A percentile compares a stretch with the other conserved stretches of the same genome.
phyloP scores from a whole-genome alignment of 2,113 vertebrate genomes.

The Corythoichthys haematopterus region DNA sequence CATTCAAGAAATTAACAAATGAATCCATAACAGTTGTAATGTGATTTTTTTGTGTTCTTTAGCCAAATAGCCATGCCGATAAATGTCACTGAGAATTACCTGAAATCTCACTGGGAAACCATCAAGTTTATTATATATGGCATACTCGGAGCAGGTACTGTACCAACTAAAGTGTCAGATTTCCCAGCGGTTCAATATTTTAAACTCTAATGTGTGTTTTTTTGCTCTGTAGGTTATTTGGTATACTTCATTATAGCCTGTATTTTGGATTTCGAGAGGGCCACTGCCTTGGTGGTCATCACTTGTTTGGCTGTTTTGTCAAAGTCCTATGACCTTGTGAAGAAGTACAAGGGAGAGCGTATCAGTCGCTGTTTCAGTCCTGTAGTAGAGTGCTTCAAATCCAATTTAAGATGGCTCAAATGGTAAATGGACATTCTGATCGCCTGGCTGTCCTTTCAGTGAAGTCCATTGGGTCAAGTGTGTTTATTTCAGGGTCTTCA shows the following conservation, averaged over 20 bases:
- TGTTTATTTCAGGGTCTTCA: slow-evolving; percentile 76
- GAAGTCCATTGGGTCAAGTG: neutral
- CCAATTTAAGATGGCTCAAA: slow-evolving; percentile 77
- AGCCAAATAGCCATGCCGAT: slow-evolving; percentile 62
- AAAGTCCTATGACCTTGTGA: slow-evolving; percentile 66
- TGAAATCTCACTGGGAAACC: slow-evolving; percentile 58
- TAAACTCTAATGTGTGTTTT: neutral
- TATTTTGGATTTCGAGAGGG: slow-evolving; percentile 79
- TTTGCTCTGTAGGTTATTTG: slow-evolving; percentile 73
- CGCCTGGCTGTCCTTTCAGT: neutral
- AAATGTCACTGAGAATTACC: slow-evolving; percentile 56
- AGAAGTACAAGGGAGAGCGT: slow-evolving; percentile 67
- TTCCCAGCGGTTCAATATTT: neutral
- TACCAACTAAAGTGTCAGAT: neutral
- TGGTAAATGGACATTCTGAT: slow-evolving; percentile 75
- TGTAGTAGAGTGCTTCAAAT: slow-evolving; percentile 42
- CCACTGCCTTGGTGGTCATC: slow-evolving; percentile 79
- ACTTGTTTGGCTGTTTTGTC: slow-evolving; percentile 72
- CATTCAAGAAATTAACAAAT: neutral
- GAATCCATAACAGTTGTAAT: slow-evolving; percentile 7
- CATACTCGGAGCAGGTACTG: slow-evolving; percentile 70
- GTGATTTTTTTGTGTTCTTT: slow-evolving; percentile 27
- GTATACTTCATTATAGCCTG: slow-evolving; percentile 85
- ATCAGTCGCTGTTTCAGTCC: slow-evolving; percentile 66
- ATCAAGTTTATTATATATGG: slow-evolving; percentile 62